Evolutionary conservation across 2,888 invertebrate genomes (phyloP).

Genomic region (Eremobia ochroleuca): DNA sequence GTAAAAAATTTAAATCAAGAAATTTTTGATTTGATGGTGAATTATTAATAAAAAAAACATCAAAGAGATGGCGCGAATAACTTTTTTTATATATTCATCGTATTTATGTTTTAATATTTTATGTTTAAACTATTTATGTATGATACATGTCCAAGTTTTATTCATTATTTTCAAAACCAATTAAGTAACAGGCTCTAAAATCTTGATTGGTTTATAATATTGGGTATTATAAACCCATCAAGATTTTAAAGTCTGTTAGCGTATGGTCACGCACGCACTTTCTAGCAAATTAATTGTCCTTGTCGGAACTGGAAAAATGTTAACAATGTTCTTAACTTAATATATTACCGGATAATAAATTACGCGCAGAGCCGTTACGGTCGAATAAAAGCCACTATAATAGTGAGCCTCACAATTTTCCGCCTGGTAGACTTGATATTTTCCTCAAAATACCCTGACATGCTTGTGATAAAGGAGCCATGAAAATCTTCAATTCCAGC

Average conservation of each 20-base stretch:
- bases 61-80: not conserved
- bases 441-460: conserved; percentile 1
- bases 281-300: not conserved
- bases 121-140: no score
- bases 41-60: not conserved
- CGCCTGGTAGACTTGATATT: not conserved
- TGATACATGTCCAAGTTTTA: not conserved
- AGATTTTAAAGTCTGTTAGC: not conserved
- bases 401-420: not conserved
- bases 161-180: not conserved
- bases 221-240: not conserved
- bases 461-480: not conserved
- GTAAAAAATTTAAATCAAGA: not conserved
- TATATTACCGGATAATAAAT: not conserved
- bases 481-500: not conserved
- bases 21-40: not conserved
- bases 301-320: not conserved
- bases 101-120: not conserved
- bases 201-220: no score
- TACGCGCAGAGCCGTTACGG: not conserved
- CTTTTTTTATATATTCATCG: not conserved
- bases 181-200: no score
- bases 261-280: not conserved
- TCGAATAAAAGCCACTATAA: conserved; percentile 5
- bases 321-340: conserved; percentile 2